Evolutionary conservation across 2,113 vertebrate species (phyloP).

Genomic region (Arenaria interpres): DNA sequence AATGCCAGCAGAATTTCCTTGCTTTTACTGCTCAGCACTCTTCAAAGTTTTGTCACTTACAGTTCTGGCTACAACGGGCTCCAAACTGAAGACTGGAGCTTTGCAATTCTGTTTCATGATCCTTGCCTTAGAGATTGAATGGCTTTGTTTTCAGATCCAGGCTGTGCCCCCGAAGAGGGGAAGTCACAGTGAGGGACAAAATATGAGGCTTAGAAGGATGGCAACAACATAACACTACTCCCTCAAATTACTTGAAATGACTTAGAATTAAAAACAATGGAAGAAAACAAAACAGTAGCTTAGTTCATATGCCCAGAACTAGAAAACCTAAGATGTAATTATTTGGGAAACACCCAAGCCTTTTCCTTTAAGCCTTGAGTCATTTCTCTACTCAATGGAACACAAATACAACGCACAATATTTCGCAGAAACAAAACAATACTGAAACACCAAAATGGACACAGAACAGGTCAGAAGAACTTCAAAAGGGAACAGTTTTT

Average conservation of each 20-base stretch:
- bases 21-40: neutral
- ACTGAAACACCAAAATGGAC: conserved; percentile 3
- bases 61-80: neutral
- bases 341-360: conserved; percentile 42
- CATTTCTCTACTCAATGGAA: conserved; percentile 58
- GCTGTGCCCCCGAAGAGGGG: neutral
- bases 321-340: neutral
- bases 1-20: neutral
- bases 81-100: neutral
- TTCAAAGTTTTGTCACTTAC: neutral
- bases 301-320: neutral
- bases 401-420: conserved; percentile 26
- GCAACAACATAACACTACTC: neutral
- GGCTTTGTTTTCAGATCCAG: neutral
- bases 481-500: conserved; percentile 25
- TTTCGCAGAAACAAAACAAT: conserved; percentile 51
- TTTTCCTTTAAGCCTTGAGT: conserved; percentile 57
- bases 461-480: neutral
- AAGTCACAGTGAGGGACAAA: neutral
- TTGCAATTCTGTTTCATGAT: neutral
- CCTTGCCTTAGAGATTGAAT: neutral
- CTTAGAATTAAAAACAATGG: conserved; percentile 23
- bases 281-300: conserved; percentile 28
- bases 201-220: neutral
- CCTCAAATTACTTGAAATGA: neutral